Conservation (phyloP, 2,888 invertebrate genomes). For the Dione vanillae region DNA sequence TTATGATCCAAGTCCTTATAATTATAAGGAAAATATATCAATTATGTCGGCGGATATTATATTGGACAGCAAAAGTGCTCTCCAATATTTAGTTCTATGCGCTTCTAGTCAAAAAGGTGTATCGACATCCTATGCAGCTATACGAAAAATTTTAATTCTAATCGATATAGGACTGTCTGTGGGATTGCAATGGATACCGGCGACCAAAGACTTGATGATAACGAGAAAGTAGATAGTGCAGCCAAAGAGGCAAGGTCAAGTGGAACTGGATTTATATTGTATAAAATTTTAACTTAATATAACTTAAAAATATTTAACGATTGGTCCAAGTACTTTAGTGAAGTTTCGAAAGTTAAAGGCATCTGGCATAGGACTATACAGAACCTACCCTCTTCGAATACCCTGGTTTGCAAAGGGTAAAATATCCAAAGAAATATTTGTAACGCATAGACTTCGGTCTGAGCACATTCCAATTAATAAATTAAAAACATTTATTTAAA, state of each 20-base stretch:
- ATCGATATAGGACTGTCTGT: not conserved
- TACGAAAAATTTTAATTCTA: not conserved
- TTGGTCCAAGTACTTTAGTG: too few species aligned
- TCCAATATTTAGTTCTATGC: too few species aligned
- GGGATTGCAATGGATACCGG: too few species aligned
- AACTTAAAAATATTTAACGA: too few species aligned
- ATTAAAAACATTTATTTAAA: not conserved
- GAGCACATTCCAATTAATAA: not conserved
- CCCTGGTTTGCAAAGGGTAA: not conserved
- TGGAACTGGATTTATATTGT: not conserved
- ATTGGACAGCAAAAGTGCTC: too few species aligned
- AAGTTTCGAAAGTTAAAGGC: too few species aligned
- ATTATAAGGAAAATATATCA: too few species aligned
- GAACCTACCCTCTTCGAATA: not conserved
- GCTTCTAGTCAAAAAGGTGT: not conserved
- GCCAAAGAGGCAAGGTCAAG: not conserved
- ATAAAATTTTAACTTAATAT: not conserved
- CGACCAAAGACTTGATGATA: too few species aligned
- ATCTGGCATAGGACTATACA: not conserved
- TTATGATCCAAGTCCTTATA: too few species aligned
- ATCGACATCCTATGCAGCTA: slow-evolving; percentile 3
- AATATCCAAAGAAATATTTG: not conserved
- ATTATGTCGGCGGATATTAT: too few species aligned
- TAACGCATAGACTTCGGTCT: not conserved
- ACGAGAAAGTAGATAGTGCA: not conserved